phyloP scores from a whole-genome alignment of 2,797 vertebrate species.

The Glossophaga mutica region DNA sequence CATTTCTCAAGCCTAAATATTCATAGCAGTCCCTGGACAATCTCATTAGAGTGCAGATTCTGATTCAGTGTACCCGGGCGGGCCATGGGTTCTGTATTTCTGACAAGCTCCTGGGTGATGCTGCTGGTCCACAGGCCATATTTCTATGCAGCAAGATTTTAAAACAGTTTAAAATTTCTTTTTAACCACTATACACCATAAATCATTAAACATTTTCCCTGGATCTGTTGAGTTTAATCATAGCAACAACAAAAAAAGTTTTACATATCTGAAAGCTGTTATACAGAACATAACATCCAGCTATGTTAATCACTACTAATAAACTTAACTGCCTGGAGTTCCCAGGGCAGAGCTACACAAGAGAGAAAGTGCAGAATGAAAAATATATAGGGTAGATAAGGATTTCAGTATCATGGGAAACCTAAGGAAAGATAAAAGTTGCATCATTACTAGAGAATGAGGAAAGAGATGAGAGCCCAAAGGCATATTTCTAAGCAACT shows the following conservation, averaged over 20 bases:
- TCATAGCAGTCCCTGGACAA: not conserved
- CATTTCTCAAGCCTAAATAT: not conserved
- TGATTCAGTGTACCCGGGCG: not conserved
- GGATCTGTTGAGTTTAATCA: constrained; percentile 32
- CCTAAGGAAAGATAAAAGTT: constrained; percentile 42
- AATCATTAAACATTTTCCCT: not conserved
- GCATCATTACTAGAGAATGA: constrained; percentile 56
- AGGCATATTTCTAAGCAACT: constrained; percentile 9
- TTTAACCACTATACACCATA: not conserved
- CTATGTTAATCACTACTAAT: constrained; percentile 49
- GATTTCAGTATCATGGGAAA: constrained; percentile 51
- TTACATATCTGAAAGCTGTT: not conserved
- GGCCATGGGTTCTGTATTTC: not conserved
- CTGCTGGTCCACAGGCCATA: not conserved
- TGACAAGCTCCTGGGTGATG: not conserved
- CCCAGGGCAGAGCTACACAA: constrained; percentile 46
- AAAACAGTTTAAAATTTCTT: constrained; percentile 12
- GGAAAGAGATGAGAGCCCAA: not conserved
- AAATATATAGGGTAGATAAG: constrained; percentile 64
- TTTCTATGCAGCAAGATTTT: not conserved
- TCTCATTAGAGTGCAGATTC: not conserved
- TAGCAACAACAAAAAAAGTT: not conserved
- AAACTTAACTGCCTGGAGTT: constrained; percentile 38
- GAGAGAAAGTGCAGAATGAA: constrained; percentile 44
- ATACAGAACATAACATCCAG: not conserved